Base-by-base conservation (phyloP, 2,888 invertebrate genomes). In the Lycophotia porphyrea region DNA sequence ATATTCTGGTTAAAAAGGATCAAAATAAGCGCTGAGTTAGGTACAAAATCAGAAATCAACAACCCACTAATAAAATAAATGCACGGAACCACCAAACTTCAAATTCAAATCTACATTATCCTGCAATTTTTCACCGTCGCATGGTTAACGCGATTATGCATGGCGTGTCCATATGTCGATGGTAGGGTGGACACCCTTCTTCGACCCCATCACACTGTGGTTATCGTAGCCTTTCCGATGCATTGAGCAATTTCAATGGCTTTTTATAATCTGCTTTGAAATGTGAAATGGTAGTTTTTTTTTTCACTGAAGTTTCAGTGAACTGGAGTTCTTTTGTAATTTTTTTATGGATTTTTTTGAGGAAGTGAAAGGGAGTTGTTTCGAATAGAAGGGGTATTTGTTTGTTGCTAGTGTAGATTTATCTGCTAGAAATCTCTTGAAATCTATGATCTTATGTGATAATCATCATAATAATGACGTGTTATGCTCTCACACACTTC, bases 91-190 rank as follows among this genome's bases (percentile, higher is more conserved):
- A 80, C 61, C 0, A 21, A 42, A 42, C 61, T 52, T 44, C 27
- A 49, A 75, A 80, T 78, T 80, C 65, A 80, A 78, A 70, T 75
- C 63, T 60, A 65, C 74, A 87, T 84, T 84, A 88, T 85, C 81
- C 79, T 55, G 70, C 77, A 71, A 84, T 90, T 90, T 91, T 91
- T 90, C 88, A 86, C 74, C 81, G 87, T 89, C 84, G 82, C 87
- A 82, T 81, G 87, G 87, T 80, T 86, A 89, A 88, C 87, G 71
- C 75, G 89, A 90, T 91, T 91, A 91, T 88, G 80, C 87, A 87
- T 85, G 87, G 82, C 74, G 69, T 84, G 79, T 85, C 89, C 90
- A 90, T 91, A 88, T 90, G 91, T 88, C 79, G 73, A 71, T 64
- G 65, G 52, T 78, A 79, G 88, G 89, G 89, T 84, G 81, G 73